phyloP scores from a whole-genome alignment of 1,140 invertebrate species.

The Battus philenor region DNA sequence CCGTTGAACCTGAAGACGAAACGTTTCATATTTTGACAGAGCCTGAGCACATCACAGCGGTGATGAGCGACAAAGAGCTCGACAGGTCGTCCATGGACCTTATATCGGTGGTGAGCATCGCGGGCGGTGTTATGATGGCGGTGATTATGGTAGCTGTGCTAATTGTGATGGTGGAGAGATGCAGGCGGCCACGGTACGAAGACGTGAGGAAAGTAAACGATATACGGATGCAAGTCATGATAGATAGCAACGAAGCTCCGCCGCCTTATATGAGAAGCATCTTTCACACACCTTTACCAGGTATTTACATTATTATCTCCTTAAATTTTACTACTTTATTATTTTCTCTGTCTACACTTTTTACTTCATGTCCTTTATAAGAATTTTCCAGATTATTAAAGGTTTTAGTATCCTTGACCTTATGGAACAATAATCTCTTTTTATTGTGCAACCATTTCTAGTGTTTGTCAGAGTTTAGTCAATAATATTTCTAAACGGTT shows the following conservation, averaged over 20 bases:
- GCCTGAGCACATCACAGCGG: constrained; percentile 74
- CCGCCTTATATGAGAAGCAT: constrained; percentile 72
- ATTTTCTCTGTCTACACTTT: background rate
- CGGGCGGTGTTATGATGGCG: constrained; percentile 68
- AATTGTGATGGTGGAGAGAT: constrained; percentile 69
- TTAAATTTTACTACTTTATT: background rate
- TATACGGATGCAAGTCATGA: constrained; percentile 66
- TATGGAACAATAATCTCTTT: too few relatives aligned
- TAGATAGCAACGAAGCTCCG: constrained; percentile 59
- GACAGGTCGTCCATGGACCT: constrained; percentile 62
- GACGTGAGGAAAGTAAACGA: constrained; percentile 65
- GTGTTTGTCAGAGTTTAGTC: too few relatives aligned
- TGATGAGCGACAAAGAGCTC: constrained; percentile 61
- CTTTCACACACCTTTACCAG: constrained; percentile 76
- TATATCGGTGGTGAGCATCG: constrained; percentile 69
- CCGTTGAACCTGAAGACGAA: constrained; percentile 58
- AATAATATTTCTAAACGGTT: too few relatives aligned
- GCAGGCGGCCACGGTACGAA: constrained; percentile 55
- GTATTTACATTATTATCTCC: constrained; percentile 35
- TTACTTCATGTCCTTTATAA: background rate
- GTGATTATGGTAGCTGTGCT: constrained; percentile 68
- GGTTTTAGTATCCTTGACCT: background rate
- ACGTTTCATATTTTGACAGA: constrained; percentile 75
- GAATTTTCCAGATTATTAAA: background rate
- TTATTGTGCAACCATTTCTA: too few relatives aligned